Base-by-base conservation (phyloP, 2,113 vertebrate species). In the Lepisosteus oculatus region DNA sequence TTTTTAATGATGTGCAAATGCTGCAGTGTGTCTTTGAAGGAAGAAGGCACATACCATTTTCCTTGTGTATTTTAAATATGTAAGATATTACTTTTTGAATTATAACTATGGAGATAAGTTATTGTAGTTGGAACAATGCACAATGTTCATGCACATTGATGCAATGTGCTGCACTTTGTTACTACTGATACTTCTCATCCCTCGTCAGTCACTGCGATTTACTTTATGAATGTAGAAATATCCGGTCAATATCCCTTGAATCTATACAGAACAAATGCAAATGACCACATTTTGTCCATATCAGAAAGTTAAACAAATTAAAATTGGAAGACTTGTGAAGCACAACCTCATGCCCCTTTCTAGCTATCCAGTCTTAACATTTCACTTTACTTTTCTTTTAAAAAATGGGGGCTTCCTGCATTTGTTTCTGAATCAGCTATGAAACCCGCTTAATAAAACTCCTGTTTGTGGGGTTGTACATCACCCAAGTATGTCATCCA, bases 131-230 rank as follows among this genome's bases (percentile, higher is more conserved):
- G 83, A 87, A 87, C 88, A 85, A 80, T 80, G 74, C 65, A 72
- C 81, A 79, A 79, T 85, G 79, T 74, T 82, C 75, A 59, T 80
- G 72, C 77, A 69, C 83, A 86, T 83, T 81, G 77, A 79, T 87
- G 81, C 83, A 83, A 87, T 76, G 74, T 91, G 85, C 84, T 85
- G 88, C 86, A 86, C 74, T 75, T 80, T 82, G 83, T 82, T 72
- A 85, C 72, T 75, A 69, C 68, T 73, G 78, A 80, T 81, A 85
- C 84, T 81, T 84, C 84, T 84, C 83, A 87, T 87, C 89, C 86
- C 86, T 85, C 82, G 86, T 82, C 80, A 84, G 90, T 92, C 91
- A 88, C 83, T 87, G 85, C 85, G 89, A 90, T 93, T 93, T 93
- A 93, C 90, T 93, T 86, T 85, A 88, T 90, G 86, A 90, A 87